These are phyloP conservation scores for Saccostrea echinata DNA, from an alignment of 1,140 invertebrate species.

Conservation along the genomic window DNA sequence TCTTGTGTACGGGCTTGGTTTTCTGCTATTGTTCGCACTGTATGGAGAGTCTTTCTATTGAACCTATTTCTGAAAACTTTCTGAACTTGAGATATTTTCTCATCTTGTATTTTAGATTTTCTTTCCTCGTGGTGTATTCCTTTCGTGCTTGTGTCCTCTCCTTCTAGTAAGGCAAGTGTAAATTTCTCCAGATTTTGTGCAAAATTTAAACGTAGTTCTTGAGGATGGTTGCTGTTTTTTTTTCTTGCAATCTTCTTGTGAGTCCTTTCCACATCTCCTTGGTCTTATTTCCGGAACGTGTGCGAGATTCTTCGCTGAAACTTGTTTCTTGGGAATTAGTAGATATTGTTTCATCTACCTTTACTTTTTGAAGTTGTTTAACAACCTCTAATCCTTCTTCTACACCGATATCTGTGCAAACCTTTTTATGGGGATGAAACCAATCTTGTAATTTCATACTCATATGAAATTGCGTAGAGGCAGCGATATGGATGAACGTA, in stretches of 20 bases:
- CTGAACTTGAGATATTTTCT: slow-evolving; percentile 38
- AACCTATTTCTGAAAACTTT: slow-evolving; percentile 54
- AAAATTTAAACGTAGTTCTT: slow-evolving; percentile 62
- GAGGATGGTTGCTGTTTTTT: slow-evolving; percentile 52
- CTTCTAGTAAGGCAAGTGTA: slow-evolving; percentile 51
- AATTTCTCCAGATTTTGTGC: slow-evolving; percentile 62
- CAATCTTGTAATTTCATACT: slow-evolving; percentile 38
- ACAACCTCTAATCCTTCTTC: slow-evolving; percentile 62
- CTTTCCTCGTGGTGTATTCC: not conserved
- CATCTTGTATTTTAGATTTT: not conserved
- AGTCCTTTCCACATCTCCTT: slow-evolving; percentile 59
- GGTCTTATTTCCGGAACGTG: slow-evolving; percentile 42
- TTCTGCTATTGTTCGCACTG: slow-evolving; percentile 60
- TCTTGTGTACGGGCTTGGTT: slow-evolving; percentile 46
- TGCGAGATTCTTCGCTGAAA: slow-evolving; percentile 34
- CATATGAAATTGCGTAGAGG: slow-evolving; percentile 65
- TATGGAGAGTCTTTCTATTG: slow-evolving; percentile 51
- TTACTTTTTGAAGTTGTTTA: slow-evolving; percentile 59
- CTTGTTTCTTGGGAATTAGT: not conserved
- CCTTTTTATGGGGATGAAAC: not conserved
- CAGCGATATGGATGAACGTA: slow-evolving; percentile 77
- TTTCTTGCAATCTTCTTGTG: slow-evolving; percentile 45
- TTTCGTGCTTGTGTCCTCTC: slow-evolving; percentile 45
- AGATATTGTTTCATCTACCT: slow-evolving; percentile 38
- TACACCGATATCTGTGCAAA: slow-evolving; percentile 38